Percentiles rank a stretch among this genome's conserved stretches.
Evolutionary conservation across 2,888 invertebrate genomes (phyloP).

Genomic region (Idaea dimidiata): DNA sequence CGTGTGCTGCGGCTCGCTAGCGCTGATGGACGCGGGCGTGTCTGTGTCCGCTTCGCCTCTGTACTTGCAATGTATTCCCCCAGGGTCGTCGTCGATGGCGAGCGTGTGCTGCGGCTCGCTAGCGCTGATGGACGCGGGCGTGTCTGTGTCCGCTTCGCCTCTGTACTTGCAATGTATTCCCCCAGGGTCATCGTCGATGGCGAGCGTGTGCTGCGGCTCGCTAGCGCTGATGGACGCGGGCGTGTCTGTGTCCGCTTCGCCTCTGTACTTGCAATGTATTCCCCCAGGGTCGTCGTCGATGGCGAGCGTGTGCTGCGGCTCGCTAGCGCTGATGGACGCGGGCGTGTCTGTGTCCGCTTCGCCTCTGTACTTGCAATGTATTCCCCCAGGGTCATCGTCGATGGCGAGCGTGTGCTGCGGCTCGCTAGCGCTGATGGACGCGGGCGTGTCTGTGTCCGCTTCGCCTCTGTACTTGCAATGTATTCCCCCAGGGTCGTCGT

Average conservation of each 20-base stretch:
- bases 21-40: slow-evolving; percentile 98
- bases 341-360: slow-evolving; percentile 90
- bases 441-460: slow-evolving; percentile 90
- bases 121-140: slow-evolving; percentile 98
- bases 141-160: slow-evolving; percentile 87
- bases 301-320: too few relatives aligned
- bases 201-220: slow-evolving; percentile 95
- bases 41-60: slow-evolving; percentile 86
- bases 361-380: too few relatives aligned
- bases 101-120: slow-evolving; percentile 96
- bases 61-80: too few relatives aligned
- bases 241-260: slow-evolving; percentile 87
- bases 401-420: too few relatives aligned
- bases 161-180: too few relatives aligned
- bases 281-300: slow-evolving; percentile 98
- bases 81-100: slow-evolving; percentile 98
- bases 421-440: slow-evolving; percentile 96
- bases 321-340: slow-evolving; percentile 97
- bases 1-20: slow-evolving; percentile 96
- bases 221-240: slow-evolving; percentile 98
- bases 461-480: too few relatives aligned
- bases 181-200: slow-evolving; percentile 98
- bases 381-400: slow-evolving; percentile 98
- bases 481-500: slow-evolving; percentile 98
- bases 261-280: too few relatives aligned